phyloP scores from a whole-genome alignment of 2,888 invertebrate genomes.

The Drosophila planitibia region DNA sequence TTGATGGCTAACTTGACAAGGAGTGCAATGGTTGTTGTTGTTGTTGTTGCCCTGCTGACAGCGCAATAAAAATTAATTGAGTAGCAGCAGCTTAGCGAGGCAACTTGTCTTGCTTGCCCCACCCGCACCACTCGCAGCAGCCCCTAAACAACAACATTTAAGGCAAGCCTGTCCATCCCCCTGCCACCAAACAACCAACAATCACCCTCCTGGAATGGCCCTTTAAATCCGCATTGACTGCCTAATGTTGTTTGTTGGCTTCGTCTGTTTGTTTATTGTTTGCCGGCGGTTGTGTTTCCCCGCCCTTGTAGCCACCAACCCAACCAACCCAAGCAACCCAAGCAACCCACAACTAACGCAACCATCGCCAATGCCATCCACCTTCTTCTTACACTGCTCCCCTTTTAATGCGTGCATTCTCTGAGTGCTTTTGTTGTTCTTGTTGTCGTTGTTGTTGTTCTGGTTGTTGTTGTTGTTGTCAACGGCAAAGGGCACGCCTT shows the following conservation, averaged over 20 bases:
- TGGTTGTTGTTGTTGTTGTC: slow-evolving; percentile 60
- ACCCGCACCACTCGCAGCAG: slow-evolving; percentile 13
- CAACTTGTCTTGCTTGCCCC: slow-evolving; percentile 28
- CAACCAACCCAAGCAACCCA: background rate
- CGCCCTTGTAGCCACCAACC: background rate
- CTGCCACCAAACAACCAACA: background rate
- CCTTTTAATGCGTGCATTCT: slow-evolving; percentile 48
- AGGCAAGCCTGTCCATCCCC: slow-evolving; percentile 12
- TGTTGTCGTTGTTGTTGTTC: slow-evolving; percentile 59
- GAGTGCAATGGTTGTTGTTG: slow-evolving; percentile 12
- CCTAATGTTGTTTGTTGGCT: slow-evolving; percentile 27
- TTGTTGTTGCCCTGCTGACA: slow-evolving; percentile 66
- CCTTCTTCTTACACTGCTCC: slow-evolving; percentile 25
- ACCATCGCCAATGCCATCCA: slow-evolving; percentile 17
- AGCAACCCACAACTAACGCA: background rate
- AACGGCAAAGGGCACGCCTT: slow-evolving; percentile 80
- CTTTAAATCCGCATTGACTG: slow-evolving; percentile 17
- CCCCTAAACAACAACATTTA: slow-evolving; percentile 23
- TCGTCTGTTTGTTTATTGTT: slow-evolving; percentile 72
- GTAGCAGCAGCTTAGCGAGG: slow-evolving; percentile 57
- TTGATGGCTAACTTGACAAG: slow-evolving; percentile 37
- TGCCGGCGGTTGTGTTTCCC: slow-evolving; percentile 52
- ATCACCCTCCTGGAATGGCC: slow-evolving; percentile 9
- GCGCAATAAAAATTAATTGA: slow-evolving; percentile 82
- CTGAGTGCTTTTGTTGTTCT: slow-evolving; percentile 29